Evolutionary conservation across 2,797 vertebrate genomes (phyloP).

Genomic region (Mus caroli): DNA sequence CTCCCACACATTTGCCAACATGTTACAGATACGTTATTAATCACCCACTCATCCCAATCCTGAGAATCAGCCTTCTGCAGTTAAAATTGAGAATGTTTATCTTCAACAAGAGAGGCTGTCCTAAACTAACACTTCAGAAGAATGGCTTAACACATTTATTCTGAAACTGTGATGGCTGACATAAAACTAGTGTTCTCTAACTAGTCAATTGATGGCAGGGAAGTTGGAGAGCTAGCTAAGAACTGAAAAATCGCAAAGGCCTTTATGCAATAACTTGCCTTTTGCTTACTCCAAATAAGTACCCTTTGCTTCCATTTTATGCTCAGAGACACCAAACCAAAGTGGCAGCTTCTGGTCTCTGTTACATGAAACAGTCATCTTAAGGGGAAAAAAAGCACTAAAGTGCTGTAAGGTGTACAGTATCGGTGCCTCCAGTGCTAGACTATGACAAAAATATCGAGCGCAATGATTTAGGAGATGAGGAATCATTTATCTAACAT

Average conservation of each 20-base stretch:
- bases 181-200: neutral
- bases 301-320: neutral
- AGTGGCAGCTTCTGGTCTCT: neutral
- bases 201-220: neutral
- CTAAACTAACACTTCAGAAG: neutral
- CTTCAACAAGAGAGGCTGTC: neutral
- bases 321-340: neutral
- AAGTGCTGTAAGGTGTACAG: neutral
- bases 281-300: neutral
- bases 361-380: neutral
- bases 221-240: neutral
- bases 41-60: neutral
- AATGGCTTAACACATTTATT: neutral
- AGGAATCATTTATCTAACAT: neutral
- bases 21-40: conserved; percentile 23
- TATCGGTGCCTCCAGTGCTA: neutral
- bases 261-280: neutral
- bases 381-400: neutral
- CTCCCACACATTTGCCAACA: neutral
- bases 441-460: neutral
- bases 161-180: neutral
- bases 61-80: neutral
- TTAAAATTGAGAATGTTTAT: neutral
- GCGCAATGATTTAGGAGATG: neutral
- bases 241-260: conserved; percentile 34